Evolutionary conservation across 2,797 vertebrate genomes (phyloP).

Genomic region (Enoplosus armatus): DNA sequence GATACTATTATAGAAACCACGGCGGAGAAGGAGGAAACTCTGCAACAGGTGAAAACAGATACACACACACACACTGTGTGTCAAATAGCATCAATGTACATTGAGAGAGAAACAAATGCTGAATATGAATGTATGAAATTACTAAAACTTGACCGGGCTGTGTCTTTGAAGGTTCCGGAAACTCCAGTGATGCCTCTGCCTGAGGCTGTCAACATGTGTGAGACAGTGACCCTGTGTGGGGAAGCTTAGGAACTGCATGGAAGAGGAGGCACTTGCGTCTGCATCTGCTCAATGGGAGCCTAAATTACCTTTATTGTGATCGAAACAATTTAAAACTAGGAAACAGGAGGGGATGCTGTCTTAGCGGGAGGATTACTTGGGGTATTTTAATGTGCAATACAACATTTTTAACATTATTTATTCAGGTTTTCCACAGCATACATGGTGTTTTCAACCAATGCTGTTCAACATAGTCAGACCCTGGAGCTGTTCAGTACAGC

Average conservation of each 20-base stretch:
- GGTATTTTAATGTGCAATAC: conserved; percentile 52
- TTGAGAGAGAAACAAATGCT: neutral
- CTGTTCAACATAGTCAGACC: conserved; percentile 4
- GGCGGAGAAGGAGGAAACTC: conserved; percentile 38
- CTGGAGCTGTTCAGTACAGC: conserved; percentile 15
- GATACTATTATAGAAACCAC: conserved; percentile 34
- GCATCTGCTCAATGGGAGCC: neutral
- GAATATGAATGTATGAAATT: neutral
- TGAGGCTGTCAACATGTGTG: conserved; percentile 67
- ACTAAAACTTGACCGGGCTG: conserved; percentile 1
- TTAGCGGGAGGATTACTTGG: neutral
- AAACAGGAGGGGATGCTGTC: neutral
- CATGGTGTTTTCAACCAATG: conserved; percentile 4
- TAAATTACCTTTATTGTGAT: neutral
- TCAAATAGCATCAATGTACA: neutral
- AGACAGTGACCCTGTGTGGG: conserved; percentile 76
- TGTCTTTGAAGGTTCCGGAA: conserved; percentile 64
- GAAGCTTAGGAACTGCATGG: conserved; percentile 71
- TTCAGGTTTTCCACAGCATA: conserved; percentile 5
- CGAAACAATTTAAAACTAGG: conserved; percentile 6
- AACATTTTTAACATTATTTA: conserved; percentile 12
- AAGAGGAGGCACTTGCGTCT: neutral
- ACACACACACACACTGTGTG: neutral
- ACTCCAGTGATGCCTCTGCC: conserved; percentile 30
- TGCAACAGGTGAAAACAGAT: conserved; percentile 56